Percentiles rank a stretch among this genome's conserved stretches.
Conservation (phyloP, 1,140 invertebrate species). For the Drosophila subpulchrella region DNA sequence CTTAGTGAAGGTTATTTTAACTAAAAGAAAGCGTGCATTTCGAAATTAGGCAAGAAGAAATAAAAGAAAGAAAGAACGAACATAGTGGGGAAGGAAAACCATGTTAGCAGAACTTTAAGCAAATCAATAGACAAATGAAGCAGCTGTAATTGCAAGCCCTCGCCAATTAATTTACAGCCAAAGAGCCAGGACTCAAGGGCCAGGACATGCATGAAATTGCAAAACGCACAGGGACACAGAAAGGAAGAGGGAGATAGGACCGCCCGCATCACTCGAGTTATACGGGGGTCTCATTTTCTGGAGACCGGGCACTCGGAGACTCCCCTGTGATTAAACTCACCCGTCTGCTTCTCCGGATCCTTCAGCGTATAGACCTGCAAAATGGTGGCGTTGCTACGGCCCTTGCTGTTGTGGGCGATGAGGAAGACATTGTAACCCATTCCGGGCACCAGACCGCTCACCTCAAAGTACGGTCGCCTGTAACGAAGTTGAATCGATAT, state of each 20-base stretch:
- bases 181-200: slow-evolving; percentile 18
- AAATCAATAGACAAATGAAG: slow-evolving; percentile 49
- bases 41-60: slow-evolving; percentile 26
- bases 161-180: slow-evolving; percentile 74
- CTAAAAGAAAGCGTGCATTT: slow-evolving; percentile 62
- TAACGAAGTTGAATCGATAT: slow-evolving; percentile 69
- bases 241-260: neutral
- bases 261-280: slow-evolving; percentile 16
- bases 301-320: neutral
- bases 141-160: slow-evolving; percentile 50
- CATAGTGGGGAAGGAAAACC: slow-evolving; percentile 27
- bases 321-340: slow-evolving; percentile 85
- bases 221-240: slow-evolving; percentile 38
- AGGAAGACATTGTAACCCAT: slow-evolving; percentile 88
- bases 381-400: slow-evolving; percentile 87
- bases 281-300: slow-evolving; percentile 11
- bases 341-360: slow-evolving; percentile 91
- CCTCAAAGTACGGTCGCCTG: slow-evolving; percentile 87
- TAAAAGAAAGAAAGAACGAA: neutral
- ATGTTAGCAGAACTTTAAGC: slow-evolving; percentile 38
- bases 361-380: slow-evolving; percentile 90
- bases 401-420: slow-evolving; percentile 91
- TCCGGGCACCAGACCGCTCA: slow-evolving; percentile 88
- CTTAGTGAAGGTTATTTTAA: slow-evolving; percentile 74
- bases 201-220: slow-evolving; percentile 75